Percentiles rank a stretch among this genome's conserved stretches.
Conservation (phyloP, 2,797 vertebrate genomes). For the Argyrosomus regius region DNA sequence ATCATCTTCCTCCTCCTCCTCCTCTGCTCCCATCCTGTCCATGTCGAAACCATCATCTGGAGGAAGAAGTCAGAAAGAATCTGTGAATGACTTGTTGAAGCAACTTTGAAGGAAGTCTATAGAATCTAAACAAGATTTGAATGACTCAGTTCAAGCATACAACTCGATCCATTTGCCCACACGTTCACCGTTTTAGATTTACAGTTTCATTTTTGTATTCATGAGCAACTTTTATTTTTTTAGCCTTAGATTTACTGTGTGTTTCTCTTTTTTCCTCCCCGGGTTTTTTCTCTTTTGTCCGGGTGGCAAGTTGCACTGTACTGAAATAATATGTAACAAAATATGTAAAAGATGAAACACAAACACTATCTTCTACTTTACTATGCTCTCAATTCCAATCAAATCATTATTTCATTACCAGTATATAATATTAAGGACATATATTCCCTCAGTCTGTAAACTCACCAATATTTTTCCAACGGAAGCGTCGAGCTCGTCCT, state of each 20-base stretch:
- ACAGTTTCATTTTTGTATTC: too few species aligned
- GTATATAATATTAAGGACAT: neutral
- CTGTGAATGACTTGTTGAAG: neutral
- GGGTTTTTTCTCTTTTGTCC: too few species aligned
- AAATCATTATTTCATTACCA: neutral
- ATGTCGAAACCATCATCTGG: slow-evolving; percentile 90
- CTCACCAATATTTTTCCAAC: slow-evolving; percentile 93
- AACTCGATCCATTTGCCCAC: too few species aligned
- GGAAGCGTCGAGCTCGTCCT: slow-evolving; percentile 92
- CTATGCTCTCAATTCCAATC: neutral
- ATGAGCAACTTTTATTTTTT: too few species aligned
- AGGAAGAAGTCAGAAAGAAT: slow-evolving; percentile 16
- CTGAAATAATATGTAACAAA: neutral
- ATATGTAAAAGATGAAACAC: too few species aligned
- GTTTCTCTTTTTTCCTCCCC: neutral
- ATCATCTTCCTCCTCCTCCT: slow-evolving; percentile 84
- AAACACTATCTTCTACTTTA: neutral
- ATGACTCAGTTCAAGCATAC: neutral
- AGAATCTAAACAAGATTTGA: neutral
- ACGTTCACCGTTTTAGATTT: too few species aligned
- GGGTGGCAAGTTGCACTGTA: neutral
- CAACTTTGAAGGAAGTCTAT: neutral
- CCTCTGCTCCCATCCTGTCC: slow-evolving; percentile 85
- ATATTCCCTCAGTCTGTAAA: neutral
- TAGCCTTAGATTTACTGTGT: neutral